These are phyloP conservation scores for Lytechinus pictus DNA, from an alignment of 35 echinoderm and acorn worm genomes.

Conservation along the genomic window DNA sequence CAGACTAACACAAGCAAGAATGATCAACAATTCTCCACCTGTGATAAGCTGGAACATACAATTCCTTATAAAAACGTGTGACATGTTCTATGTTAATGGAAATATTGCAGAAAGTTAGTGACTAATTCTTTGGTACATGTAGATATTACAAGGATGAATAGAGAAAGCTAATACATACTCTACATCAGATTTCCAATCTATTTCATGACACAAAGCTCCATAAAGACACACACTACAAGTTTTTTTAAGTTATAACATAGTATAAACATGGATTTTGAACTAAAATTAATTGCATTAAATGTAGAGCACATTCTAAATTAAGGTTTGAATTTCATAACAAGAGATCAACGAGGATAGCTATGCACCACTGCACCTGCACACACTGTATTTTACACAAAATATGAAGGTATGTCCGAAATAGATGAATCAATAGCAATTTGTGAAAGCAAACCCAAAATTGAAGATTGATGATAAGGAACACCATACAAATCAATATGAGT, in stretches of 20 bases:
- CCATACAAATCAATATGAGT: neutral
- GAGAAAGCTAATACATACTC: slow-evolving; percentile 12
- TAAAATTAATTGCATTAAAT: slow-evolving; percentile 1
- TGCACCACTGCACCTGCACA: neutral
- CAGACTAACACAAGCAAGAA: neutral
- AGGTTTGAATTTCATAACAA: neutral
- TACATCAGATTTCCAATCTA: neutral
- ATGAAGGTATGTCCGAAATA: neutral
- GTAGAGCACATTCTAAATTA: neutral
- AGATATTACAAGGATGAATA: neutral
- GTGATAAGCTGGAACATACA: neutral
- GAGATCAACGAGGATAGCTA: neutral
- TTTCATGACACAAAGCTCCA: neutral
- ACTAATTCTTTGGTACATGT: neutral
- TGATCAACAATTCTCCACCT: neutral
- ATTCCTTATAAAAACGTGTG: neutral
- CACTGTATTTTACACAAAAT: neutral
- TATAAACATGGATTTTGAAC: neutral
- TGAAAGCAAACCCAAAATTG: neutral
- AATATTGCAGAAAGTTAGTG: neutral
- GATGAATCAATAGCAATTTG: neutral
- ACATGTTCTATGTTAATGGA: neutral
- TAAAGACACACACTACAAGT: neutral
- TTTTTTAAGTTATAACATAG: neutral
- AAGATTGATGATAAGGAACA: neutral